These are phyloP conservation scores for Athene noctua DNA, from an alignment of 2,113 vertebrate genomes.

Conservation along the genomic window DNA sequence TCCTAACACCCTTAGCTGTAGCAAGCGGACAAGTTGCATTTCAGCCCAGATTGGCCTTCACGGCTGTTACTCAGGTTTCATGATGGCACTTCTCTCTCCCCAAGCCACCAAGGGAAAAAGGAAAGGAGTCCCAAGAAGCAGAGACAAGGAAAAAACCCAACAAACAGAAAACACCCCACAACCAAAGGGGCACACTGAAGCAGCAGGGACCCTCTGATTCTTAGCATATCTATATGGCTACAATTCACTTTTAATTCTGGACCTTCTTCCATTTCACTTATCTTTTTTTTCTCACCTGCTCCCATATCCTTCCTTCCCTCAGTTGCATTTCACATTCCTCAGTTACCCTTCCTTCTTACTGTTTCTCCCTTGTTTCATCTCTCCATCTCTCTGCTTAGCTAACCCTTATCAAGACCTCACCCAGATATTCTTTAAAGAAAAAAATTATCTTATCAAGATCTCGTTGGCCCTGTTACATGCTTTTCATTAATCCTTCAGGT, in stretches of 20 bases:
- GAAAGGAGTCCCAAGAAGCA: not conserved
- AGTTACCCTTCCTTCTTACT: not conserved
- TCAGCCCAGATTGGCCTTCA: not conserved
- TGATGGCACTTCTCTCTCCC: not conserved
- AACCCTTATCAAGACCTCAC: not conserved
- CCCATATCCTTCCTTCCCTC: not conserved
- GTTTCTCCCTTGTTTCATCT: not conserved
- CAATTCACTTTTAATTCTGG: not conserved
- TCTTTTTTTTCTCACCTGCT: not conserved
- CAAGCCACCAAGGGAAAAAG: not conserved
- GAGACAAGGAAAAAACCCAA: not conserved
- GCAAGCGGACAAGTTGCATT: not conserved
- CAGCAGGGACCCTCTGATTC: slow-evolving; percentile 52
- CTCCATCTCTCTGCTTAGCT: not conserved
- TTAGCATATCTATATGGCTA: not conserved
- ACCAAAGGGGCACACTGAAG: slow-evolving; percentile 2
- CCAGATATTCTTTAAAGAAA: not conserved
- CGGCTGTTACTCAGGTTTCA: not conserved
- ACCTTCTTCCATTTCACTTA: not conserved
- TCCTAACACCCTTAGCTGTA: not conserved
- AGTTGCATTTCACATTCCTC: not conserved
- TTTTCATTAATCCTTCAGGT: not conserved
- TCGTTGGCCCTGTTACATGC: not conserved
- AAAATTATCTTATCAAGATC: not conserved
- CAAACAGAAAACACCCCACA: not conserved